phyloP scores from a whole-genome alignment of 1,140 invertebrate species.

The Lepidurus apus region DNA sequence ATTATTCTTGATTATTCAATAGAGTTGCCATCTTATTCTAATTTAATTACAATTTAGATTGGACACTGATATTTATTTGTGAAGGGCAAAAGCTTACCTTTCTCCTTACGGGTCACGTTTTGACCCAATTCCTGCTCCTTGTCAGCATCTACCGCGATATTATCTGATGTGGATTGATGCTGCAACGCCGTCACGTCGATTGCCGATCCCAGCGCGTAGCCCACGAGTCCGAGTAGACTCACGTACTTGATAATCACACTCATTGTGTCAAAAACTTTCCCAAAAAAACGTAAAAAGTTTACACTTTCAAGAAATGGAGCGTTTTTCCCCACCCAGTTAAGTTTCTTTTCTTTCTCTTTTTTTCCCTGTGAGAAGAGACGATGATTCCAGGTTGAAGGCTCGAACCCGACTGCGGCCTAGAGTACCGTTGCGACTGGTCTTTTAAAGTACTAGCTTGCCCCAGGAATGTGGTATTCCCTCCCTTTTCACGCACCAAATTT shows the following conservation, averaged over 20 bases:
- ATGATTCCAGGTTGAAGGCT: background rate
- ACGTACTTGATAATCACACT: background rate
- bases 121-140: background rate
- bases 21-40: no score
- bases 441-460: background rate
- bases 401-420: background rate
- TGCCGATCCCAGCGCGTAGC: background rate
- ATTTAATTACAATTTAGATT: no score
- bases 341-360: background rate
- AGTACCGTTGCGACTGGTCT: background rate
- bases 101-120: background rate
- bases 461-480: no score
- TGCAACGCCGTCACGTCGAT: background rate
- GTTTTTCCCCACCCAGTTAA: background rate
- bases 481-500: no score
- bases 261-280: background rate
- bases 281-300: background rate
- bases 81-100: background rate
- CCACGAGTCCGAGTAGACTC: constrained; percentile 1
- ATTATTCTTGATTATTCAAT: background rate
- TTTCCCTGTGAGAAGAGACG: background rate
- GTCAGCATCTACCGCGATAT: background rate
- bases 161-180: background rate
- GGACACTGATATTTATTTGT: no score
- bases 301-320: background rate